These are phyloP conservation scores for Pangasius krempfi DNA, from an alignment of 2,797 vertebrate species.

Conservation along the genomic window DNA sequence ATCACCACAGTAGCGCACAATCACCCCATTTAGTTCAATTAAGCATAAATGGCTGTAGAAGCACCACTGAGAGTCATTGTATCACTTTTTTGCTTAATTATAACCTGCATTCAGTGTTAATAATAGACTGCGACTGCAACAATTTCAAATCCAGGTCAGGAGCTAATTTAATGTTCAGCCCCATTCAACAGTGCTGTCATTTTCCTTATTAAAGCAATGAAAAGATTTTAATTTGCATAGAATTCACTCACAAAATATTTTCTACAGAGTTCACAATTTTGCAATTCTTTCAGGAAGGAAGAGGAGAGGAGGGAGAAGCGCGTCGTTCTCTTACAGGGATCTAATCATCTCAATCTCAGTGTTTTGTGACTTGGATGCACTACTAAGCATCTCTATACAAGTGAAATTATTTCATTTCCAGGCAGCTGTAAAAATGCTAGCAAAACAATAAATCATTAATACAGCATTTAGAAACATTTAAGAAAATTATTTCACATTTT, in stretches of 20 bases:
- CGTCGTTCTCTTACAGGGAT: background rate
- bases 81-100: conserved; percentile 8
- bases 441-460: background rate
- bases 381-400: background rate
- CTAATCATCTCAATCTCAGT: background rate
- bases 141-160: background rate
- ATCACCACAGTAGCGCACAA: background rate
- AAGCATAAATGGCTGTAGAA: conserved; percentile 38
- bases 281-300: background rate
- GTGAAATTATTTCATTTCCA: conserved; percentile 2
- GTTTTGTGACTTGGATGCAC: background rate
- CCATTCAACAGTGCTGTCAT: background rate
- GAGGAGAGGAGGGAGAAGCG: background rate
- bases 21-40: conserved; percentile 34
- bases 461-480: background rate
- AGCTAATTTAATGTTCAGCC: conserved; percentile 7
- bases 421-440: background rate
- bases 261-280: too few species aligned
- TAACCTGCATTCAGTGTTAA: background rate
- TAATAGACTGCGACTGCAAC: background rate
- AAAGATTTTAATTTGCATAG: background rate
- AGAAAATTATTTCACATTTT: background rate
- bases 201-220: background rate
- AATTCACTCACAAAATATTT: background rate
- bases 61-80: background rate